phyloP scores from a whole-genome alignment of 2,888 invertebrate genomes.

The Holacanthella duospinosa region DNA sequence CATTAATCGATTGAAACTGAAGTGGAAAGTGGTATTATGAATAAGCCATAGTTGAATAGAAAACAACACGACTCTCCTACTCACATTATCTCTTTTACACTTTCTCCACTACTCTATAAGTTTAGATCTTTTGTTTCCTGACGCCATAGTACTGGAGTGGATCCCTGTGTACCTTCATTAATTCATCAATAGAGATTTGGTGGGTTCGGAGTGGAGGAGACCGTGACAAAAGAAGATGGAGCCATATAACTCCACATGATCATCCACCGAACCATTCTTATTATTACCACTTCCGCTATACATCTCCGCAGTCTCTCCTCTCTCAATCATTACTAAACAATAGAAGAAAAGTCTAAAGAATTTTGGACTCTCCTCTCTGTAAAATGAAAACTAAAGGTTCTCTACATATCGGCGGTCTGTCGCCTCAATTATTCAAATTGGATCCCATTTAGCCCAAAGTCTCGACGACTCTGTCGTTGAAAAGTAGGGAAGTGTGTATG shows the following conservation, averaged over 20 bases:
- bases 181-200: background rate
- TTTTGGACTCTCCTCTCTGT: no score
- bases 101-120: no score
- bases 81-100: background rate
- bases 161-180: background rate
- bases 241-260: no score
- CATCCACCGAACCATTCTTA: no score
- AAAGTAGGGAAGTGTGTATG: no score
- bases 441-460: background rate
- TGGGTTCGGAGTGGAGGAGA: background rate
- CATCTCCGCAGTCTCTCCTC: background rate
- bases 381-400: background rate
- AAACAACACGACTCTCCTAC: background rate
- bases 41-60: background rate
- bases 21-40: background rate
- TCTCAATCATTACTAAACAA: background rate
- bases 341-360: background rate
- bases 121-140: background rate
- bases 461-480: no score
- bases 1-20: background rate
- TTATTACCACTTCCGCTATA: no score
- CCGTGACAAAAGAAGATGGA: background rate
- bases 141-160: background rate
- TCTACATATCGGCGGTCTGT: background rate
- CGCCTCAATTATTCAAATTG: conserved; percentile 4